phyloP scores from a whole-genome alignment of 2,888 invertebrate species.

The Eledona agricola region DNA sequence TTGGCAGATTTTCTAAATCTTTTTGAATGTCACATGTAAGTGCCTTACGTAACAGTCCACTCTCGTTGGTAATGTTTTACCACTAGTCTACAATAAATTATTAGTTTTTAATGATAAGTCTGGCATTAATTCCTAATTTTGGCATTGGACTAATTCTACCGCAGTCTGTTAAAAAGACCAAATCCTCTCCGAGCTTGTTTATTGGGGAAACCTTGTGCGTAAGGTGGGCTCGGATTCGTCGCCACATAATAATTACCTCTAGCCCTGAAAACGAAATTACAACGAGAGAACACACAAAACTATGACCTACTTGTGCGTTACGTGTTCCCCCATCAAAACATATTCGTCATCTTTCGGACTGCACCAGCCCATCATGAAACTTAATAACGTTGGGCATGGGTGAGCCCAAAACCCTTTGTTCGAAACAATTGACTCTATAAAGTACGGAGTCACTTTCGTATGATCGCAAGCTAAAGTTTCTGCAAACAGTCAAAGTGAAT shows the following conservation, averaged over 20 bases:
- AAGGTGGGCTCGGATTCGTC: constrained; percentile 84
- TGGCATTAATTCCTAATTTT: constrained; percentile 5
- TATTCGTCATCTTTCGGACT: constrained; percentile 81
- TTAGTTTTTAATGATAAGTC: constrained; percentile 14
- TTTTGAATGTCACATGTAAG: too few species aligned
- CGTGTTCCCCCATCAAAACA: constrained; percentile 87
- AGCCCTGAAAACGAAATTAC: constrained; percentile 67
- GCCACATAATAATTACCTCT: constrained; percentile 88
- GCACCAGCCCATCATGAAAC: constrained; percentile 87
- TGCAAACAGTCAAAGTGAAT: constrained; percentile 57
- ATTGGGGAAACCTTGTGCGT: constrained; percentile 83
- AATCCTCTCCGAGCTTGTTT: constrained; percentile 55
- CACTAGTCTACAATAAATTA: constrained; percentile 26
- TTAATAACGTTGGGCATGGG: constrained; percentile 81
- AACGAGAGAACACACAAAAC: constrained; percentile 13
- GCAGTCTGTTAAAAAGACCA: constrained; percentile 22
- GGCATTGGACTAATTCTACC: constrained; percentile 3
- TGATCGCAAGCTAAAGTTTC: constrained; percentile 90
- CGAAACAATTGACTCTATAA: constrained; percentile 87
- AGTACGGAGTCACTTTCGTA: constrained; percentile 89
- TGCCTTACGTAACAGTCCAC: too few species aligned
- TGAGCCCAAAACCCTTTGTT: constrained; percentile 85
- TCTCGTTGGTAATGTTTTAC: background rate
- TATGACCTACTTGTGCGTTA: constrained; percentile 72
- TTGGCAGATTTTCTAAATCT: too few species aligned